Evolutionary conservation across 2,888 invertebrate species (phyloP).

Genomic region (Drosophila prostipennis): DNA sequence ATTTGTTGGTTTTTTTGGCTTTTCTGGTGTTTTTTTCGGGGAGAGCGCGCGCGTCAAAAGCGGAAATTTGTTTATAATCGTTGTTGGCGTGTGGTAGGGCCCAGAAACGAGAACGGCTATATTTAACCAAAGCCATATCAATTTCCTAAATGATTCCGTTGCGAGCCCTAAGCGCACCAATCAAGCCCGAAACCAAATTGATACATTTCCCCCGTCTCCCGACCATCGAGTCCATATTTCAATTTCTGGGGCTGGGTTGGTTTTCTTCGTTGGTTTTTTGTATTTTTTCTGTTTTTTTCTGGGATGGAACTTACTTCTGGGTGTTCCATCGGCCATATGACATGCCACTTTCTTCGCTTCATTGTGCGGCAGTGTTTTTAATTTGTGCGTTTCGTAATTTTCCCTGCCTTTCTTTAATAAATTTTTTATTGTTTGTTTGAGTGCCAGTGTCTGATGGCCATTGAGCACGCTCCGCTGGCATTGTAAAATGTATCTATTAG

Average conservation of each 20-base stretch:
- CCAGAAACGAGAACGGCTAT: constrained; percentile 31
- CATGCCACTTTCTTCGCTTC: constrained; percentile 68
- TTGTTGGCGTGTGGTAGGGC: constrained; percentile 64
- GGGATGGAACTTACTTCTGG: constrained; percentile 61
- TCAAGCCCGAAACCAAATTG: constrained; percentile 70
- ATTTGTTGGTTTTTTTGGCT: constrained; percentile 12
- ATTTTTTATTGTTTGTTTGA: constrained; percentile 80
- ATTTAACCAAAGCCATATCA: constrained; percentile 62
- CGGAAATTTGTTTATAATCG: constrained; percentile 81
- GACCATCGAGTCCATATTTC: constrained; percentile 58
- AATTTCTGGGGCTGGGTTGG: constrained; percentile 52
- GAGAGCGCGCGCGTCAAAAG: constrained; percentile 70
- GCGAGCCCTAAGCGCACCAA: constrained; percentile 63
- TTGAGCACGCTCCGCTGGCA: constrained; percentile 65
- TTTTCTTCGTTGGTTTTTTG: constrained; percentile 10
- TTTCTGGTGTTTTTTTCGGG: background rate
- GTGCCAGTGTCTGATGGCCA: constrained; percentile 67
- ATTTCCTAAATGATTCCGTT: constrained; percentile 70
- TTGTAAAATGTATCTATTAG: constrained; percentile 73
- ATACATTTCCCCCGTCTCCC: constrained; percentile 61
- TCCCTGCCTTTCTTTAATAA: constrained; percentile 73
- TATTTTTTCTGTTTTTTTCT: constrained; percentile 10
- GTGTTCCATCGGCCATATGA: constrained; percentile 75
- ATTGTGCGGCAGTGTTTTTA: constrained; percentile 59
- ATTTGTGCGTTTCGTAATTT: constrained; percentile 74